These are phyloP conservation scores for Neolamprologus fasciatus DNA, from an alignment of 2,113 vertebrate species.

Conservation along the genomic window DNA sequence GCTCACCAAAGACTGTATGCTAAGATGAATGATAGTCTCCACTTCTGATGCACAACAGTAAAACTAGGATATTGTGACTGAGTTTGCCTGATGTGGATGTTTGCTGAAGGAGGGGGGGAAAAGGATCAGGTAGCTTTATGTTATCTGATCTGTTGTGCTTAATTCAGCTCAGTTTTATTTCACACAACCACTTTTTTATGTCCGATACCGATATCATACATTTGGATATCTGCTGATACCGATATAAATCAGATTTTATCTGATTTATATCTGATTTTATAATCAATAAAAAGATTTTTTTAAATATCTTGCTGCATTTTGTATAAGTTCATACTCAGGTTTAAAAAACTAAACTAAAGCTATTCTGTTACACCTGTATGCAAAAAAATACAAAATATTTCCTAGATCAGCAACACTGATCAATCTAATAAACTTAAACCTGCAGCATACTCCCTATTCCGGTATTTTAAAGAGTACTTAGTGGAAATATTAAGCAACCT, in stretches of 20 bases:
- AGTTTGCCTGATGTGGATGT: not conserved
- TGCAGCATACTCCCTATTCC: accelerated
- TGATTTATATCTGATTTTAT: not conserved
- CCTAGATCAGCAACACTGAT: not conserved
- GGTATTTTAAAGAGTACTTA: not conserved
- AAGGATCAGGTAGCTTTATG: not conserved
- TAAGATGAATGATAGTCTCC: not conserved
- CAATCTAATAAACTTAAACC: not conserved
- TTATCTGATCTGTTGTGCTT: not conserved
- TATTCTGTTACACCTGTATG: not conserved
- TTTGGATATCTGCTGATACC: not conserved
- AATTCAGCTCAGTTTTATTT: not conserved
- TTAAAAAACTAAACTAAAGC: not conserved
- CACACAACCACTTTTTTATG: not conserved
- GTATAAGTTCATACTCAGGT: not conserved
- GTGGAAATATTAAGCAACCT: not conserved
- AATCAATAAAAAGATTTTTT: not conserved
- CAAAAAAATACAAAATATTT: not conserved
- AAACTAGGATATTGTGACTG: not conserved
- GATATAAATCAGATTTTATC: not conserved
- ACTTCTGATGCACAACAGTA: not conserved
- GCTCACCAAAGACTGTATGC: not conserved
- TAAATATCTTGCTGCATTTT: not conserved
- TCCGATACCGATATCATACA: not conserved
- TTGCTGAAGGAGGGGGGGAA: accelerated